phyloP scores from a whole-genome alignment of 2,888 invertebrate genomes.

The Tenthredo mesomela region DNA sequence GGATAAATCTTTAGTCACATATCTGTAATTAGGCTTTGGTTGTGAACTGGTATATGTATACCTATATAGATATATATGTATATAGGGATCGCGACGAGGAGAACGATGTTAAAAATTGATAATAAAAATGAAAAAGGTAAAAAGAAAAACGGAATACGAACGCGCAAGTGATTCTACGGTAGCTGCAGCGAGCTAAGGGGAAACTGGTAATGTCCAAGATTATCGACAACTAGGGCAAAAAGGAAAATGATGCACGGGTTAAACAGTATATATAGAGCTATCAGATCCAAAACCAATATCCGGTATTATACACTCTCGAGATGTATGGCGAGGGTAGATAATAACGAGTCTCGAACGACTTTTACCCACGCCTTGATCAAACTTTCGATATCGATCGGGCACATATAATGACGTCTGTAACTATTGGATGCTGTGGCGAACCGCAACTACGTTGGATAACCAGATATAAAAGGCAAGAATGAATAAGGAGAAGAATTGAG shows the following conservation, averaged over 20 bases:
- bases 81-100: not conserved
- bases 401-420: constrained; percentile 71
- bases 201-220: constrained; percentile 21
- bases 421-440: constrained; percentile 73
- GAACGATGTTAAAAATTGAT: not conserved
- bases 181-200: constrained; percentile 5
- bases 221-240: constrained; percentile 29
- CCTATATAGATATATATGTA: not conserved
- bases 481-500: not conserved
- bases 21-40: not conserved
- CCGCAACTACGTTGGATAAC: constrained; percentile 64
- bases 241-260: constrained; percentile 15
- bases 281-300: constrained; percentile 70
- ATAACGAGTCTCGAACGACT: constrained; percentile 3
- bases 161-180: constrained; percentile 19
- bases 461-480: constrained; percentile 30
- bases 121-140: not conserved
- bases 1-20: constrained; percentile 27
- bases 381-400: constrained; percentile 70
- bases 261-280: constrained; percentile 58
- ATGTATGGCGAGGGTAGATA: constrained; percentile 35
- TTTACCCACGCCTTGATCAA: constrained; percentile 54
- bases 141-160: not conserved
- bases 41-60: not conserved
- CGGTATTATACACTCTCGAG: constrained; percentile 48